These are phyloP conservation scores for Fregata magnificens DNA, from an alignment of 2,113 vertebrate genomes.

Conservation along the genomic window DNA sequence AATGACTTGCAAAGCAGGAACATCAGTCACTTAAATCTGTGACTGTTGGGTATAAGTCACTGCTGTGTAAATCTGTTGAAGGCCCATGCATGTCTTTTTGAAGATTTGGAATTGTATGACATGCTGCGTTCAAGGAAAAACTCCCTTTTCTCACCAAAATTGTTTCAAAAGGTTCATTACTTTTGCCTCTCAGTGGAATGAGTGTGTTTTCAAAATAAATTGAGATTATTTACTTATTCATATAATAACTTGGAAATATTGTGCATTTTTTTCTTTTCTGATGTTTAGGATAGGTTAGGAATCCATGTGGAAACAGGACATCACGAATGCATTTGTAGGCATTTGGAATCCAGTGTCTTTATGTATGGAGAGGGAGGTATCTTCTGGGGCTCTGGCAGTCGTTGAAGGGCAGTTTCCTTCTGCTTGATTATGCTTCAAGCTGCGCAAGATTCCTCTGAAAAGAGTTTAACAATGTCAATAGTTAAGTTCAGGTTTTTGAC, in stretches of 20 bases:
- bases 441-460: background rate
- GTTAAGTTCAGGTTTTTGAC: background rate
- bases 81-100: background rate
- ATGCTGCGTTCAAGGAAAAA: background rate
- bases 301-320: background rate
- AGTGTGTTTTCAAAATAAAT: background rate
- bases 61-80: background rate
- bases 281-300: background rate
- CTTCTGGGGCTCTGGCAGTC: background rate
- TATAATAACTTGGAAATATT: background rate
- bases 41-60: background rate
- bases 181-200: background rate
- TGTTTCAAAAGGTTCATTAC: background rate
- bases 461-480: background rate
- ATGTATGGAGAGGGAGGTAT: background rate
- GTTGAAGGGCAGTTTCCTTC: background rate
- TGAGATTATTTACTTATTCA: background rate
- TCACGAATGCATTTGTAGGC: background rate
- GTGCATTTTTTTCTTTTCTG: background rate
- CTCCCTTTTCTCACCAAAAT: background rate
- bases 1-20: background rate
- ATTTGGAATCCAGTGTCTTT: background rate
- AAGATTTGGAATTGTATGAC: background rate
- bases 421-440: background rate
- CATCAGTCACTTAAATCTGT: background rate